A percentile compares a stretch with the other conserved stretches of the same genome.
These are phyloP conservation scores for Laupala kohalensis DNA, from an alignment of 1,140 invertebrate species.

Conservation along the genomic window DNA sequence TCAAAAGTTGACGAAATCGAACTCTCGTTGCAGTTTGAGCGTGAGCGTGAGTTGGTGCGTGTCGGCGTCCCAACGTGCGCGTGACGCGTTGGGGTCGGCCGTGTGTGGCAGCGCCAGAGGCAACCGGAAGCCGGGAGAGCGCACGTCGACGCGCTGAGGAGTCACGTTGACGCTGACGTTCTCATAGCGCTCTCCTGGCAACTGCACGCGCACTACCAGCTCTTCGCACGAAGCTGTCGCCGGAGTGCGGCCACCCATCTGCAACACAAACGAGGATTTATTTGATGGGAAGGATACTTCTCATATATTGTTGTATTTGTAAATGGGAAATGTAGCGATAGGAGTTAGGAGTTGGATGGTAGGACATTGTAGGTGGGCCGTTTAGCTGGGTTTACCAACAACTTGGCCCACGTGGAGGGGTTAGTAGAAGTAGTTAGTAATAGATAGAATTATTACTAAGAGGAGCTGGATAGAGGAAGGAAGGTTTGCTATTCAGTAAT, in stretches of 20 bases:
- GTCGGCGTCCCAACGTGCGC: slow-evolving; percentile 65
- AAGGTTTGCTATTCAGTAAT: too few relatives aligned
- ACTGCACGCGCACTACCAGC: slow-evolving; percentile 55
- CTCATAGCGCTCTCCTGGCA: slow-evolving; percentile 54
- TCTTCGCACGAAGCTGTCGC: slow-evolving; percentile 73
- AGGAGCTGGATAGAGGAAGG: too few relatives aligned
- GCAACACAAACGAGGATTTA: too few relatives aligned
- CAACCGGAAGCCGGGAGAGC: slow-evolving; percentile 49
- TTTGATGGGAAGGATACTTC: too few relatives aligned
- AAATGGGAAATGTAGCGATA: too few relatives aligned
- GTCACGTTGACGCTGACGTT: slow-evolving; percentile 57
- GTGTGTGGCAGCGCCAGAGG: slow-evolving; percentile 62
- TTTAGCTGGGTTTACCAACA: too few relatives aligned
- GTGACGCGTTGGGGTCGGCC: slow-evolving; percentile 62
- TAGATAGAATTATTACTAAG: too few relatives aligned
- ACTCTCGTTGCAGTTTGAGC: slow-evolving; percentile 54
- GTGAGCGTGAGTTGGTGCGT: slow-evolving; percentile 49
- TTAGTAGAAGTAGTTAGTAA: too few relatives aligned
- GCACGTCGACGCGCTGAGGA: slow-evolving; percentile 48
- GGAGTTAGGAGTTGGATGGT: too few relatives aligned
- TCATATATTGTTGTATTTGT: too few relatives aligned
- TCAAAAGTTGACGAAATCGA: slow-evolving; percentile 76
- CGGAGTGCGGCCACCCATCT: slow-evolving; percentile 75
- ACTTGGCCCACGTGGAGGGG: too few relatives aligned
- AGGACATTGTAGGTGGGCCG: too few relatives aligned